phyloP scores from a whole-genome alignment of 2,888 invertebrate species.

The Nephrotoma appendiculata region DNA sequence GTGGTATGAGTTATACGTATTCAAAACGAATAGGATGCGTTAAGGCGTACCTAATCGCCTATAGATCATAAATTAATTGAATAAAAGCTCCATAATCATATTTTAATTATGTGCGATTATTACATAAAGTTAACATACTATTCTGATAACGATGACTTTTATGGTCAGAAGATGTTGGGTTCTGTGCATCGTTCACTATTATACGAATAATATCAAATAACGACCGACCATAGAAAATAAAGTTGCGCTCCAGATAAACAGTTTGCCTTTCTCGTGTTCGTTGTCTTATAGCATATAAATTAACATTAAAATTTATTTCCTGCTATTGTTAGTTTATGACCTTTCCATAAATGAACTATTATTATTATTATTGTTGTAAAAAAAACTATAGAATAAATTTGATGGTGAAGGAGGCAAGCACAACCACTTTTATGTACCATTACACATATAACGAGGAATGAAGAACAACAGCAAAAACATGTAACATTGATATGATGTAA shows the following conservation, averaged over 20 bases:
- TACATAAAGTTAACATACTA: not conserved
- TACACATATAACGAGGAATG: not conserved
- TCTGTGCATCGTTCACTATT: not conserved
- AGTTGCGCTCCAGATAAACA: not conserved
- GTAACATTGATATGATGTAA: not conserved
- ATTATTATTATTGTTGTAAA: not conserved
- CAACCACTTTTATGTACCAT: not conserved
- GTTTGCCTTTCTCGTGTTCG: not conserved
- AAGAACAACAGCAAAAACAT: not conserved
- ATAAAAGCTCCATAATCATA: not conserved
- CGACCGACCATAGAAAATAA: not conserved
- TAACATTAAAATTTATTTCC: not conserved
- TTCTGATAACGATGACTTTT: not conserved
- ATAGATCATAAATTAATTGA: too few relatives aligned
- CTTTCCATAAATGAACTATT: not conserved
- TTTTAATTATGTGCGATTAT: not conserved
- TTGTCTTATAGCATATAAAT: not conserved
- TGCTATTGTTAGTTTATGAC: not conserved
- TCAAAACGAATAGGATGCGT: too few relatives aligned
- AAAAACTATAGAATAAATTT: not conserved
- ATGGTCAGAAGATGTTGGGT: not conserved
- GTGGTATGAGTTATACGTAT: not conserved
- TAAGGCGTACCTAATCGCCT: not conserved
- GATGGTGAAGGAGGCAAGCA: not conserved
- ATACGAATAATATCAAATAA: not conserved